Evolutionary conservation across 2,888 invertebrate species (phyloP).

Genomic region (Ditula angustiorana): DNA sequence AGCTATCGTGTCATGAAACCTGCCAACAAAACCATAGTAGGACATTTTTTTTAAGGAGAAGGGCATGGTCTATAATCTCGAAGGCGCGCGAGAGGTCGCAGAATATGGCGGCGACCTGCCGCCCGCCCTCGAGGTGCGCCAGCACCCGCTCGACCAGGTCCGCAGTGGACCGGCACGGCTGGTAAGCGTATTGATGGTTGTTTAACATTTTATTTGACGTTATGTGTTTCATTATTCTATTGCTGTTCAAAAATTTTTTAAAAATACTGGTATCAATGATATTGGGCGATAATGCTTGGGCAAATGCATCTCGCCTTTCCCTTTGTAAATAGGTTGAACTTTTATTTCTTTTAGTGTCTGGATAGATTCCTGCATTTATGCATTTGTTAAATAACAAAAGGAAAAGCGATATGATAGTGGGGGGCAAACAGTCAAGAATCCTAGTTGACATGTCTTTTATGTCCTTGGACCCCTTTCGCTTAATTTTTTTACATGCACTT

Average conservation of each 20-base stretch:
- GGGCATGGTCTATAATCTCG: conserved; percentile 20
- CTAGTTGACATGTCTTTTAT: conserved; percentile 22
- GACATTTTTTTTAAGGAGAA: conserved; percentile 6
- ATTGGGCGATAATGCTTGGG: conserved; percentile 21
- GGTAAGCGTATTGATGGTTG: conserved; percentile 30
- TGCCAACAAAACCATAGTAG: conserved; percentile 2
- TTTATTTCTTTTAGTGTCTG: conserved; percentile 1
- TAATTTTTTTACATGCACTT: not conserved
- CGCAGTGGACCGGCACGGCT: conserved; percentile 18
- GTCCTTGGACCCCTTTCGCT: conserved; percentile 19
- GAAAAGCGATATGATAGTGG: not conserved
- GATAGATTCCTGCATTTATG: not conserved
- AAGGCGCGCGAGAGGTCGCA: too few species aligned
- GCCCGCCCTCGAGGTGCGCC: conserved; percentile 18
- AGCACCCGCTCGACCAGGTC: conserved; percentile 25
- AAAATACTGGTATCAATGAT: conserved; percentile 2
- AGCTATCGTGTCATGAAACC: not conserved
- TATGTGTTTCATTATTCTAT: conserved; percentile 1
- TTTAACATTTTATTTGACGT: conserved; percentile 7
- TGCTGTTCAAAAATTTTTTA: conserved; percentile 12
- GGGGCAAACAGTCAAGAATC: not conserved
- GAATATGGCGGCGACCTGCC: conserved; percentile 28
- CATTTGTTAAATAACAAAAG: not conserved
- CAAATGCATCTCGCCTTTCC: conserved; percentile 6
- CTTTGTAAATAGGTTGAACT: conserved; percentile 24